A percentile compares a stretch with the other conserved stretches of the same genome.
phyloP scores from a whole-genome alignment of 2,888 invertebrate species.

The Athrips mouffetella region DNA sequence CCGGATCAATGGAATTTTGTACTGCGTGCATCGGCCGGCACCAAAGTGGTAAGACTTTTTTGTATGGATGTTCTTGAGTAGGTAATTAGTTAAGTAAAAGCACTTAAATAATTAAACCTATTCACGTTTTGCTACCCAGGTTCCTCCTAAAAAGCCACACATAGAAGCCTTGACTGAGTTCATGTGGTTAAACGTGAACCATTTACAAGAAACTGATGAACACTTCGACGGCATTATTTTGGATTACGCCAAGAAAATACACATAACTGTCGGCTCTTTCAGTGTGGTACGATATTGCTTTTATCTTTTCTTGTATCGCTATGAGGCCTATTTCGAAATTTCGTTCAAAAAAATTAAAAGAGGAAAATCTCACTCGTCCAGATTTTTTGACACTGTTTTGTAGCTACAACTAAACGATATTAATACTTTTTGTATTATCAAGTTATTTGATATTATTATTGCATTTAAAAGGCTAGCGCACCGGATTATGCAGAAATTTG shows the following conservation, averaged over 20 bases:
- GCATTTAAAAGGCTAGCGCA: too few species aligned
- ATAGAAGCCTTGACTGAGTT: conserved; percentile 79
- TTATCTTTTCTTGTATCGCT: not conserved
- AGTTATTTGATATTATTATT: too few species aligned
- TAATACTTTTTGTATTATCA: too few species aligned
- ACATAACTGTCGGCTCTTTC: conserved; percentile 80
- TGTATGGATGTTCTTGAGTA: conserved; percentile 20
- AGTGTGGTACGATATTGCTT: conserved; percentile 65
- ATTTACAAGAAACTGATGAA: conserved; percentile 78
- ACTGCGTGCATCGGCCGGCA: conserved; percentile 84
- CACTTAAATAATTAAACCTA: not conserved
- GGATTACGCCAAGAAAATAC: conserved; percentile 77
- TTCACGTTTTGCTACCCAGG: conserved; percentile 29
- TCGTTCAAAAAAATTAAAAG: too few species aligned
- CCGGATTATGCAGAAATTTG: too few species aligned
- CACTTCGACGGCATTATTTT: conserved; percentile 72
- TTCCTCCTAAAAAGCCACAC: conserved; percentile 78
- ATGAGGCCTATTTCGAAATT: too few species aligned
- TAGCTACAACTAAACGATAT: too few species aligned
- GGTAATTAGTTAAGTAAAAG: not conserved
- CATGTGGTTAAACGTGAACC: conserved; percentile 84
- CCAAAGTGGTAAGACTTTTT: conserved; percentile 68
- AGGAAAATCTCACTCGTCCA: too few species aligned
- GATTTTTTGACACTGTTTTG: too few species aligned
- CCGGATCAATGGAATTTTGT: conserved; percentile 87